Percentiles rank a stretch among this genome's conserved stretches.
These are phyloP conservation scores for Paralichthys olivaceus DNA, from an alignment of 2,113 vertebrate species.

Conservation along the genomic window DNA sequence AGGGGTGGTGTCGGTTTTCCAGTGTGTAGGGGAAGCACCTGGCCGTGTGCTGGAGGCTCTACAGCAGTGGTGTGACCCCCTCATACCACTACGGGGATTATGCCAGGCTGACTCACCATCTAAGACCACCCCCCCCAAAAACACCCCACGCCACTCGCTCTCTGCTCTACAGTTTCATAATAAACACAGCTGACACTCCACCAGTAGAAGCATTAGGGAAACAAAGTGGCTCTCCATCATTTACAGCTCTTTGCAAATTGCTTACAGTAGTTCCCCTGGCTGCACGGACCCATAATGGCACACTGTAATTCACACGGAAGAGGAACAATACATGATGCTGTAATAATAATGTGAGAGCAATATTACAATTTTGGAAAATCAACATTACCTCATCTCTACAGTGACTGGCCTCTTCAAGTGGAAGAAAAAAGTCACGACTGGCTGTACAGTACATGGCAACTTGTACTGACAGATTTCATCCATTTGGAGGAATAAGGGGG, in stretches of 20 bases:
- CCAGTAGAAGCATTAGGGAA: slow-evolving; percentile 21
- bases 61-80: slow-evolving; percentile 19
- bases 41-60: slow-evolving; percentile 31
- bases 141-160: background rate
- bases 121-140: background rate
- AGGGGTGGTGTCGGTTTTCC: slow-evolving; percentile 35
- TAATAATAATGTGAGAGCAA: background rate
- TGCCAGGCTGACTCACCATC: slow-evolving; percentile 44
- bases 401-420: slow-evolving; percentile 8
- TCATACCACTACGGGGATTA: slow-evolving; percentile 39
- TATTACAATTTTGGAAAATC: background rate
- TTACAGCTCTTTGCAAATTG: slow-evolving; percentile 40
- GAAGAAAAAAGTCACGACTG: slow-evolving; percentile 18
- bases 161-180: slow-evolving; percentile 46
- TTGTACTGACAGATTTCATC: slow-evolving; percentile 13
- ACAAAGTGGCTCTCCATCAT: slow-evolving; percentile 36
- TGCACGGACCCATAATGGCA: slow-evolving; percentile 4
- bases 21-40: slow-evolving; percentile 55
- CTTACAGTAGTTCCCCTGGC: slow-evolving; percentile 54
- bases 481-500: background rate
- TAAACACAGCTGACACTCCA: slow-evolving; percentile 64
- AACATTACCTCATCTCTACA: slow-evolving; percentile 29
- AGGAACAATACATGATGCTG: slow-evolving; percentile 18
- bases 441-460: slow-evolving; percentile 1
- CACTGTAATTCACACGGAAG: background rate